Percentiles rank a stretch among this genome's conserved stretches.
These are phyloP conservation scores for Pteronotus mesoamericanus DNA, from an alignment of 2,797 vertebrate species.

Conservation along the genomic window DNA sequence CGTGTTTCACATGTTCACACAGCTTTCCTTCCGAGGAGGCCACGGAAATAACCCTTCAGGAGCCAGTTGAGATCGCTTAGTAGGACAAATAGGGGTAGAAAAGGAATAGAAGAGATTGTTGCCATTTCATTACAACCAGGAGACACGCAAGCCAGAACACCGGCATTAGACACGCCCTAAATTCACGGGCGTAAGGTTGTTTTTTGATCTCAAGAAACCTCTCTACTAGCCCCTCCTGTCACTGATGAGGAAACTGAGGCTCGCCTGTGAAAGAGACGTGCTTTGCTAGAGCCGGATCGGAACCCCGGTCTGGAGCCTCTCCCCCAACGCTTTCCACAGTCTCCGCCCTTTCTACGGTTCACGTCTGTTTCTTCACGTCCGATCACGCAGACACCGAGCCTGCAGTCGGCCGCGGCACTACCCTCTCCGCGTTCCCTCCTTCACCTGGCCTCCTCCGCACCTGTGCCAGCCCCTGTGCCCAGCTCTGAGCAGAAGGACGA, in stretches of 20 bases:
- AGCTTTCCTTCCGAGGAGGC: not conserved
- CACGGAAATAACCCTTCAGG: conserved; percentile 12
- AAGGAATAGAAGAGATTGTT: not conserved
- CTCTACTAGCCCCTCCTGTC: not conserved
- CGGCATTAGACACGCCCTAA: not conserved
- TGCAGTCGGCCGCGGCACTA: not conserved
- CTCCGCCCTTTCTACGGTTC: not conserved
- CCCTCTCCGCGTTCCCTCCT: not conserved
- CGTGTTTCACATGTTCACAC: not conserved
- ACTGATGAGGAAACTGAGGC: not conserved
- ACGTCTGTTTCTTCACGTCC: fast-evolving
- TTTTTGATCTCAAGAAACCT: not conserved
- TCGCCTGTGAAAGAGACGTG: fast-evolving
- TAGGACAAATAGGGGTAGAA: not conserved
- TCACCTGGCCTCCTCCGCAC: not conserved
- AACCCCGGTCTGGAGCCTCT: not conserved
- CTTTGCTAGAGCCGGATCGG: not conserved
- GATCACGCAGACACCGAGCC: not conserved
- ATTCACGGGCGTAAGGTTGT: not conserved
- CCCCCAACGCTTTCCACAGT: no score
- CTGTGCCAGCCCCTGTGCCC: not conserved
- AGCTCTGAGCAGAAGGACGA: not conserved
- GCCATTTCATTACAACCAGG: not conserved
- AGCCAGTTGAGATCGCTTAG: not conserved
- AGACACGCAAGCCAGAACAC: not conserved